Base-by-base conservation (phyloP, 2,113 vertebrate species). In the Plectropomus leopardus region DNA sequence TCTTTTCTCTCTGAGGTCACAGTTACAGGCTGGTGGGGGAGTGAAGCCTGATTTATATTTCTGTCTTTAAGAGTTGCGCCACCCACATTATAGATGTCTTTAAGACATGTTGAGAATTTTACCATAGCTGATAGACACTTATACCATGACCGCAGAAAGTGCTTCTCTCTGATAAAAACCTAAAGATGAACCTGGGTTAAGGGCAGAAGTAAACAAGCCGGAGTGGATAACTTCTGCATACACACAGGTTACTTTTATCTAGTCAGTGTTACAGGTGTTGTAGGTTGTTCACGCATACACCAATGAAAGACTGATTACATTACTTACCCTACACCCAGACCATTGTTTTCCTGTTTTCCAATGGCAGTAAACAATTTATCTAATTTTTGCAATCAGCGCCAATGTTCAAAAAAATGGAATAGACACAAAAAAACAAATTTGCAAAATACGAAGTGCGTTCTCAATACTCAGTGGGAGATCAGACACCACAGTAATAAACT, bases 1-100 rank as follows among this genome's bases (percentile, higher is more conserved):
- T 69, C 40, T 44, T 58, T 24, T 36, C n/a, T 42, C 7, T 66
- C 50, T 72, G 40, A 67, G 50, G 57, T 78, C 23, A 47, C 14
- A 17, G 68, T 30, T 70, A 34, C 14, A 42, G 51, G 28, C 34
- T 51, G 21, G 47, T 44, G 11, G n/a, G 5, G 60, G n/a, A 59
- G 28, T 44, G 6, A 45, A 55, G 32, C 9, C 71, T 30, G 66
- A 76, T 64, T 73, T 32, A 30, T 30, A 40, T 28, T 21, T 21
- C 2, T 40, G 8, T 80, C 19, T 69, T 47, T 1, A 30, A 76
- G 47, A 42, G 34, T 28, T 51, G 19, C 1, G 0, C 42, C 44
- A 54, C 55, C 32, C 21, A 55, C 64, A 47, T 50, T 26, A 13
- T 5, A 17, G 17, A 3, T 53, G 51, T 76, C 7, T 42, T 59